Evolutionary conservation across 2,888 invertebrate species (phyloP), one percentile per base, ranked within the genome.

Genomic region (Encarsia formosa): DNA sequence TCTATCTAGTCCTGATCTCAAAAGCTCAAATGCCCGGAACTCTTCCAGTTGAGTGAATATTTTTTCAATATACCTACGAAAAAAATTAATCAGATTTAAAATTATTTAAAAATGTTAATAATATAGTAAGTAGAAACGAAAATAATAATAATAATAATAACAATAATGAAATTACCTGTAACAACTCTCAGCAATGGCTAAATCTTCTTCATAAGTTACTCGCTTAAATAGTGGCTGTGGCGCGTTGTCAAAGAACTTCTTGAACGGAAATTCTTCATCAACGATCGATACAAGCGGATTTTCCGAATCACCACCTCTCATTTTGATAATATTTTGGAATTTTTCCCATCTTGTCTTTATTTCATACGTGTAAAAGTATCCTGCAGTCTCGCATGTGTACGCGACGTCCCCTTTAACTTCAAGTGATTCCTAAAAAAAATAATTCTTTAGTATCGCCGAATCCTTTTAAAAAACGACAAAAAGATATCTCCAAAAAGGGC

Each of bases 321-420:
- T 78, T 58, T 81, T 80, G 1, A 86, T 77, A 61, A 80, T 77
- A 56, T 80, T 75, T 50, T 85, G 78, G 75, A 91, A 99, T 62
- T 89, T 84, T 66, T 95, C 91, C 97, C 97, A 98, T 47, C 94
- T 80, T 0, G 95, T 88, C 55, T 91, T 76, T 45, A 95, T 80
- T 75, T 97, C 95, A 74, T 97, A 96, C 41, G 97, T 83, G 75
- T 90, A 97, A 77, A 99, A 99, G 75, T 99, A 92, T 8, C 95
- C 94, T 2, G 99, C 98, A 1, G 98, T 95, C 77, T 99, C 99
- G 74, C 99, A 99, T 0, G 98, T 97, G 70, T 97, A 97, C 0
- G 91, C 88, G 40, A 93, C 92, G 64, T 94, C 95, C 4, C 91
- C 90, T 46, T 85, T 81, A 1, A 91, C 91, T 39, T 85, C 85